Base-by-base conservation (phyloP, 2,113 vertebrate species). In the Toxotes jaculatrix region DNA sequence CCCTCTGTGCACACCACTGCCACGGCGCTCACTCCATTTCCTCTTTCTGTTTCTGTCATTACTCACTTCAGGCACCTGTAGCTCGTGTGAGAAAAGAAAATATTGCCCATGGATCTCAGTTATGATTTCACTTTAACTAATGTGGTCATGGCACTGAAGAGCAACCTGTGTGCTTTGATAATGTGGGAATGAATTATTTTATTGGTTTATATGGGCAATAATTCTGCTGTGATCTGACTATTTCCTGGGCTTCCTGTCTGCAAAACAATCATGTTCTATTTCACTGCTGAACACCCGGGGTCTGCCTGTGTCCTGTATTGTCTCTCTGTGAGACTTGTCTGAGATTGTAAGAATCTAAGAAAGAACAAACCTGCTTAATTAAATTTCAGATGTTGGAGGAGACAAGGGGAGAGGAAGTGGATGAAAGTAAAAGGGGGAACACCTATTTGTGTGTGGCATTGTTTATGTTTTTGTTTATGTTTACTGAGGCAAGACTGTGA, bases 181-280 rank as follows among this genome's bases (percentile, higher is more conserved):
- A 11, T 23, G 38, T 36, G 10, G 36, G 61, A 59, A 21, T 2
- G 49, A 19, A 51, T 79, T n/a, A 32, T 49, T 12, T 77, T 5
- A 12, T 40, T 53, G 40, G 14, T 62, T 27, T 27, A 10, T 40
- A 6, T 62, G 14, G 76, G 42, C 64, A 76, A 56, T 78, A 59
- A 67, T 34, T 53, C n/a, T 66, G 13, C 40, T 55, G 69, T 57
- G 69, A 74, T 67, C 45, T 0, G 85, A 17, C 72, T 2, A 27
- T 38, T 68, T 84, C 63, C 75, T 80, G 77, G 34, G 16, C 31
- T 42, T 40, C 21, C 42, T 63, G 8, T 70, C 51, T 59, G 49
- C 63, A 31, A 45, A 38, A 3, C 1, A 43, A 31, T 21, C 3
- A 12, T 1, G 27, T n/a, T 32, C 45, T 47, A 1, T 13, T 16